Evolutionary conservation across 2,797 vertebrate genomes (phyloP).

Genomic region (Pseudochirops cupreus): DNA sequence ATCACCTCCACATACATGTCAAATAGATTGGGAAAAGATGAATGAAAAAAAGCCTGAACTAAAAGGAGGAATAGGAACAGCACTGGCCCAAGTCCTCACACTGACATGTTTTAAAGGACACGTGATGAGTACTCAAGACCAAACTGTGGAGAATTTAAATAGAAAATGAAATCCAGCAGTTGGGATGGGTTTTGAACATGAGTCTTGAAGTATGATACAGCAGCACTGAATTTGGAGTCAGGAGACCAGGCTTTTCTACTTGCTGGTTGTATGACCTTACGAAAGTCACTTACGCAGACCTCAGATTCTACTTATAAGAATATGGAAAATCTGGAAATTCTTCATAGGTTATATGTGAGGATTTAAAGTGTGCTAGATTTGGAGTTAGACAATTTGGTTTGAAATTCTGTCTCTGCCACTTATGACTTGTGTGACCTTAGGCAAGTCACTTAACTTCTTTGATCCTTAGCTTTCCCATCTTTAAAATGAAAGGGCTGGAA

Average conservation of each 20-base stretch:
- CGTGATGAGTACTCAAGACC: neutral
- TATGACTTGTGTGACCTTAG: neutral
- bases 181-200: constrained; percentile 29
- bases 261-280: neutral
- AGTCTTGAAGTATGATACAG: neutral
- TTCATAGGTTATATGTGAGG: neutral
- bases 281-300: neutral
- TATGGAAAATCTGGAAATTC: neutral
- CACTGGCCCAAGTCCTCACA: neutral
- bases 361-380: neutral
- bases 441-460: neutral
- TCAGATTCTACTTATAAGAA: neutral
- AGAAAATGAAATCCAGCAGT: neutral
- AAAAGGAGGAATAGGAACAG: constrained; percentile 7
- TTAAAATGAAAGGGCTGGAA: neutral
- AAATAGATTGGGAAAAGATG: neutral
- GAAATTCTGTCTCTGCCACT: neutral
- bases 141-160: neutral
- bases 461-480: neutral
- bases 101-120: neutral
- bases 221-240: neutral
- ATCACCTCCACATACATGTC: neutral
- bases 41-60: neutral
- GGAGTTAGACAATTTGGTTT: neutral
- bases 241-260: neutral